These are phyloP conservation scores for Tipula unca DNA, from an alignment of 2,888 invertebrate species.

Conservation along the genomic window DNA sequence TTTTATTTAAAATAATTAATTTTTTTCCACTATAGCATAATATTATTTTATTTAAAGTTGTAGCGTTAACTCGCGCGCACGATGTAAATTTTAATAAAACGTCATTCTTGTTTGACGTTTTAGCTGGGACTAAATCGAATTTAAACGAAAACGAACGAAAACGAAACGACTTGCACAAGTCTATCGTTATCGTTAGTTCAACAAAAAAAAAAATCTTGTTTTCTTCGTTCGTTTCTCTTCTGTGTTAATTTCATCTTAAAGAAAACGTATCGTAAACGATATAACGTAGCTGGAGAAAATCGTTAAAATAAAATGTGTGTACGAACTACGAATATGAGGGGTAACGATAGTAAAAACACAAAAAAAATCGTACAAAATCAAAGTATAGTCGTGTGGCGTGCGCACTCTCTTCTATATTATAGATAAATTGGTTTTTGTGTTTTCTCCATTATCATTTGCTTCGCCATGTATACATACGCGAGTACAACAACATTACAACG, in stretches of 20 bases:
- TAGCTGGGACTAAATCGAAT: slow-evolving; percentile 21
- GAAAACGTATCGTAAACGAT: background rate
- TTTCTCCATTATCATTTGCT: background rate
- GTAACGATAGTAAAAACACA: background rate
- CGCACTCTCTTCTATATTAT: background rate
- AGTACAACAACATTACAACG: background rate
- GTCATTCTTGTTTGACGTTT: slow-evolving; percentile 14
- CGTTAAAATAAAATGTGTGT: background rate
- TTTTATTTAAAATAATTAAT: background rate
- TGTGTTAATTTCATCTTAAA: background rate
- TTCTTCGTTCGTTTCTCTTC: background rate
- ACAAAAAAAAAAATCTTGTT: background rate
- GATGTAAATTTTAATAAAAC: slow-evolving; percentile 16
- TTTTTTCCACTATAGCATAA: background rate
- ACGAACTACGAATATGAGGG: background rate
- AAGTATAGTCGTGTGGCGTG: slow-evolving; percentile 15
- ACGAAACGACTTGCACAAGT: background rate
- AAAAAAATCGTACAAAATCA: background rate
- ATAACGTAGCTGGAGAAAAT: background rate
- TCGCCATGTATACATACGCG: too few species aligned
- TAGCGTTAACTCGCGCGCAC: slow-evolving; percentile 19
- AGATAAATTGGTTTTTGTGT: background rate
- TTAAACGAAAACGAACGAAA: slow-evolving; percentile 17
- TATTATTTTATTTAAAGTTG: background rate
- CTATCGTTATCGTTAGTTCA: background rate